Evolutionary conservation across 2,888 invertebrate species (phyloP).

Genomic region (Xiphydria camelus): DNA sequence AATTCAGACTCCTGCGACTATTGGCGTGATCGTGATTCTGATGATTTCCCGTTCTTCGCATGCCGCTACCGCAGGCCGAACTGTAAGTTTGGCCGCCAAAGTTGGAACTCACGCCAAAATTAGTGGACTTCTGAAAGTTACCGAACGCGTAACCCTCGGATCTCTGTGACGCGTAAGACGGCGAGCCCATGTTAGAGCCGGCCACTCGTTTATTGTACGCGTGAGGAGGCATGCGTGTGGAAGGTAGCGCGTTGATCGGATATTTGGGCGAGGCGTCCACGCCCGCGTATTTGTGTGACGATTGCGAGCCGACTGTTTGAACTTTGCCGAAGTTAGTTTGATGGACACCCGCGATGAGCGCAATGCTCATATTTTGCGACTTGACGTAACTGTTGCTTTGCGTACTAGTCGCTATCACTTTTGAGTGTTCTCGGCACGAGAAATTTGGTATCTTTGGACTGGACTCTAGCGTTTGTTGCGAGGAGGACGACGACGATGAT

Average conservation of each 20-base stretch:
- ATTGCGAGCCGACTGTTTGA: conserved; percentile 7
- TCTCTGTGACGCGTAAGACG: conserved; percentile 28
- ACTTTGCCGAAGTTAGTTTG: too few species aligned
- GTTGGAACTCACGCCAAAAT: background rate
- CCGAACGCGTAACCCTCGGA: conserved; percentile 20
- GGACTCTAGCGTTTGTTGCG: conserved; percentile 30
- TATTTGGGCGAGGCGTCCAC: conserved; percentile 19
- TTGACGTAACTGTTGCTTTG: conserved; percentile 16
- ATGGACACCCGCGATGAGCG: conserved; percentile 9
- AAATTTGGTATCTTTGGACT: conserved; percentile 21
- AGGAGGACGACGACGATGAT: too few species aligned
- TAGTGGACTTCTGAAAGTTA: conserved; percentile 20
- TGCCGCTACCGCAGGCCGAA: background rate
- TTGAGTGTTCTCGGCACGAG: conserved; percentile 33
- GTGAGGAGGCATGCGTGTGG: conserved; percentile 15
- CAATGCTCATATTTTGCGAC: conserved; percentile 12
- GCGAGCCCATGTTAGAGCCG: conserved; percentile 29
- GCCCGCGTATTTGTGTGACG: conserved; percentile 10
- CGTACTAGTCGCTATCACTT: conserved; percentile 14
- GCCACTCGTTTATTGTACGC: conserved; percentile 24
- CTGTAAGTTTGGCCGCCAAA: background rate
- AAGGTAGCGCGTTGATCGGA: conserved; percentile 9
- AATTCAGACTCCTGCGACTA: background rate
- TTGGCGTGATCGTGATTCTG: background rate
- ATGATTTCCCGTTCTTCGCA: background rate